phyloP scores from a whole-genome alignment of 2,888 invertebrate species.

The Ptychoptera albimana region DNA sequence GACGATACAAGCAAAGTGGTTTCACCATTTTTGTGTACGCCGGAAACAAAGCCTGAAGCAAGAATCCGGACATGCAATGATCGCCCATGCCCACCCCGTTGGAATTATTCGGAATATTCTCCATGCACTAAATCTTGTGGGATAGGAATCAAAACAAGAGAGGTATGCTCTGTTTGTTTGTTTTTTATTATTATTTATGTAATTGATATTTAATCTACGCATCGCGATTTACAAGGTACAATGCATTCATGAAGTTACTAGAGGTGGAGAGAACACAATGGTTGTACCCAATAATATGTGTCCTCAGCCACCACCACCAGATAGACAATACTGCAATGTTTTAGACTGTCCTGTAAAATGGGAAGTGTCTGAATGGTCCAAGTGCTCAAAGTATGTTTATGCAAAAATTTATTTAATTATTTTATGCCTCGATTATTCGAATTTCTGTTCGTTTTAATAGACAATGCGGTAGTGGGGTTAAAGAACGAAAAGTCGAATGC shows the following conservation, averaged over 20 bases:
- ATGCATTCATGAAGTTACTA: slow-evolving; percentile 49
- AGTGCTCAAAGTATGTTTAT: slow-evolving; percentile 55
- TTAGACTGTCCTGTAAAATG: slow-evolving; percentile 85
- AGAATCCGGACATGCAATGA: slow-evolving; percentile 85
- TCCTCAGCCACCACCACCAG: slow-evolving; percentile 76
- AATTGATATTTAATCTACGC: not conserved
- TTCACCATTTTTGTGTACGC: slow-evolving; percentile 73
- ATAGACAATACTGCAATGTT: slow-evolving; percentile 82
- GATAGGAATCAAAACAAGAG: slow-evolving; percentile 80
- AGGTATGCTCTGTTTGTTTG: slow-evolving; percentile 49
- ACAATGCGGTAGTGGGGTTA: slow-evolving; percentile 83
- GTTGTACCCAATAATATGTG: slow-evolving; percentile 86
- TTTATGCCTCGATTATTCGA: not conserved
- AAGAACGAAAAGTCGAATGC: slow-evolving; percentile 68
- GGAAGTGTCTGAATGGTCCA: slow-evolving; percentile 77
- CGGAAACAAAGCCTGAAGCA: slow-evolving; percentile 76
- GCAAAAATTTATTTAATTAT: no score
- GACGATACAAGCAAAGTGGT: slow-evolving; percentile 78
- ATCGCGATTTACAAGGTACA: slow-evolving; percentile 14
- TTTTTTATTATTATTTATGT: not conserved
- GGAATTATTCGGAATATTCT: slow-evolving; percentile 82
- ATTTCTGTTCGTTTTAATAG: not conserved
- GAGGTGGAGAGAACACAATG: slow-evolving; percentile 76
- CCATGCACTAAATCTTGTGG: slow-evolving; percentile 88
- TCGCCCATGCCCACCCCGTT: slow-evolving; percentile 86